These are phyloP conservation scores for Synergus laeviventris DNA, from an alignment of 2,888 invertebrate genomes.

Conservation along the genomic window DNA sequence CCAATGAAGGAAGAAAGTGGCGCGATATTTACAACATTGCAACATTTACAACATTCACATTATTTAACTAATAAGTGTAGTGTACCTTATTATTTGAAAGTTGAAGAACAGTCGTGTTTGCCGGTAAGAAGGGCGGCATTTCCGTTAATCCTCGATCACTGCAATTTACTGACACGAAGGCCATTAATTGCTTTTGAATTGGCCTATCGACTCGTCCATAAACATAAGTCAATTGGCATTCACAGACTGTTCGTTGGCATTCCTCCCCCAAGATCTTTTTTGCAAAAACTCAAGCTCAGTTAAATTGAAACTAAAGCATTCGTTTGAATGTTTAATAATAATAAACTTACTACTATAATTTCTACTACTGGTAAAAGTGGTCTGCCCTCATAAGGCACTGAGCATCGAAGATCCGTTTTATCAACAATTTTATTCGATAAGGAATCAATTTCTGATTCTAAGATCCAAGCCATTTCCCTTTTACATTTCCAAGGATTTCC, in stretches of 20 bases:
- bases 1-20: too few relatives aligned
- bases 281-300: neutral
- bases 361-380: constrained; percentile 82
- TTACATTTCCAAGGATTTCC: constrained; percentile 85
- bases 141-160: constrained; percentile 78
- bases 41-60: too few relatives aligned
- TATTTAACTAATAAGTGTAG: constrained; percentile 46
- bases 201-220: constrained; percentile 76
- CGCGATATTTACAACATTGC: too few relatives aligned
- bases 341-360: constrained; percentile 77
- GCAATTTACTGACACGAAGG: constrained; percentile 85
- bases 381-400: constrained; percentile 80
- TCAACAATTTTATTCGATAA: constrained; percentile 78
- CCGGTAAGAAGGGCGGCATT: constrained; percentile 81
- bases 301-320: neutral
- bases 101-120: constrained; percentile 82
- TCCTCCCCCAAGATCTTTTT: constrained; percentile 78
- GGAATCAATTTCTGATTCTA: constrained; percentile 78
- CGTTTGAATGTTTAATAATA: neutral
- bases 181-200: constrained; percentile 76
- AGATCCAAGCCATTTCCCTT: constrained; percentile 81
- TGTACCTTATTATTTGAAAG: constrained; percentile 83
- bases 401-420: constrained; percentile 80
- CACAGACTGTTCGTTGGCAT: constrained; percentile 80
- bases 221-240: constrained; percentile 82